Evolutionary conservation across 2,113 vertebrate genomes (phyloP).

Genomic region (Periophthalmodon schlosseri): DNA sequence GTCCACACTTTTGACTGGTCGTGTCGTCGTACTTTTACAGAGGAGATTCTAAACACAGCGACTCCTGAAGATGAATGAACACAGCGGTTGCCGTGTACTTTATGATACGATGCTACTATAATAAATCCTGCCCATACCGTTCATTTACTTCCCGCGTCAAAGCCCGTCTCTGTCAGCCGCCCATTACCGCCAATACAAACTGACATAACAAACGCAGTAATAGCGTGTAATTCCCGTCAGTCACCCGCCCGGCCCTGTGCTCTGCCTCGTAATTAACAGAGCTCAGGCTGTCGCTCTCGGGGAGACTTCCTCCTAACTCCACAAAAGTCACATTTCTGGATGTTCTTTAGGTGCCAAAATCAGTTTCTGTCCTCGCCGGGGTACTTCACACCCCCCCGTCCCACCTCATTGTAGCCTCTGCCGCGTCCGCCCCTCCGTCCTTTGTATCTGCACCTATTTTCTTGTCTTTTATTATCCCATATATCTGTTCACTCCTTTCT

Average conservation of each 20-base stretch:
- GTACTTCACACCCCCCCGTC: slow-evolving; percentile 14
- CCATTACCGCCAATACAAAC: neutral
- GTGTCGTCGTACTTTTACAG: neutral
- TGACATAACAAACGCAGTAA: slow-evolving; percentile 1
- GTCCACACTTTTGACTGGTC: no score
- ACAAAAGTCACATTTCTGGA: slow-evolving; percentile 41
- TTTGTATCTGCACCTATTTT: slow-evolving; percentile 46
- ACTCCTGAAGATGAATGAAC: neutral
- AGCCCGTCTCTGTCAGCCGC: neutral
- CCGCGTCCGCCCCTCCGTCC: slow-evolving; percentile 30
- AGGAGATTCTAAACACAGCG: neutral
- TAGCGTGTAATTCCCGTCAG: slow-evolving; percentile 47
- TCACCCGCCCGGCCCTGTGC: slow-evolving; percentile 57
- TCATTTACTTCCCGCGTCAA: neutral
- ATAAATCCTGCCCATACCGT: neutral
- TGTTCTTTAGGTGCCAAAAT: slow-evolving; percentile 43
- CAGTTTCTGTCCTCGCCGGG: slow-evolving; percentile 39
- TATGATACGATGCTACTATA: neutral
- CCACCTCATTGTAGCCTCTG: slow-evolving; percentile 20
- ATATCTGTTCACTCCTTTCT: slow-evolving; percentile 16
- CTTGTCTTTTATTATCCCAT: slow-evolving; percentile 38
- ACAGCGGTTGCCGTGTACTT: neutral
- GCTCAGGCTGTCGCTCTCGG: slow-evolving; percentile 28
- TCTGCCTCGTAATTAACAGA: slow-evolving; percentile 62
- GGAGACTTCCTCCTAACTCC: slow-evolving; percentile 33